Evolutionary conservation across 2,113 vertebrate species (phyloP).

Genomic region (Callipepla squamata): DNA sequence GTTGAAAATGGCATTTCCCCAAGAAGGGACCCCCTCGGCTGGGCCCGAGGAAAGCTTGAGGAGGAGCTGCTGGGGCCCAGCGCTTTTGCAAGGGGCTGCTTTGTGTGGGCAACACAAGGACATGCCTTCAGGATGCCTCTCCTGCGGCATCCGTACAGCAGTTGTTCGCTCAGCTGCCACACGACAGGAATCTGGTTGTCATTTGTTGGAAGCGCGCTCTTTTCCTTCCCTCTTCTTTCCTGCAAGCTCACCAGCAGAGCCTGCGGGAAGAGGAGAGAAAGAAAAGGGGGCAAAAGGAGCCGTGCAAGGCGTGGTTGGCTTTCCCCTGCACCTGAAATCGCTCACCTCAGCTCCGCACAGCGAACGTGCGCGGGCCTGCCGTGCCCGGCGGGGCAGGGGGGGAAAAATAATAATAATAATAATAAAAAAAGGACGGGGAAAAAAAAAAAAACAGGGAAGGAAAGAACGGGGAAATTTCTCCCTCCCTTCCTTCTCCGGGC

Average conservation of each 20-base stretch:
- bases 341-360: neutral
- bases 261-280: neutral
- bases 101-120: neutral
- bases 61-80: neutral
- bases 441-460: too few species aligned
- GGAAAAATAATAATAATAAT: neutral
- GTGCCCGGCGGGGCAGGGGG: neutral
- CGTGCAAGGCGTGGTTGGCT: neutral
- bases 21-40: too few species aligned
- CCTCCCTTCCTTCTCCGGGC: neutral
- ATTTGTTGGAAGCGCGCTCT: neutral
- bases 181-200: neutral
- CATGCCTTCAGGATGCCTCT: neutral
- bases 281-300: neutral
- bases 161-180: neutral
- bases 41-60: rapidly evolving
- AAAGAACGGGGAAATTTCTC: too few species aligned
- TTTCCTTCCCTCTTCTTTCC: neutral
- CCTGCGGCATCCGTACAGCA: neutral
- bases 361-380: neutral
- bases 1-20: neutral
- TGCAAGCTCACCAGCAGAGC: neutral
- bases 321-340: neutral
- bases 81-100: neutral
- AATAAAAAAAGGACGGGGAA: neutral